phyloP scores from a whole-genome alignment of 2,113 vertebrate genomes.

The Neolamprologus modestus region DNA sequence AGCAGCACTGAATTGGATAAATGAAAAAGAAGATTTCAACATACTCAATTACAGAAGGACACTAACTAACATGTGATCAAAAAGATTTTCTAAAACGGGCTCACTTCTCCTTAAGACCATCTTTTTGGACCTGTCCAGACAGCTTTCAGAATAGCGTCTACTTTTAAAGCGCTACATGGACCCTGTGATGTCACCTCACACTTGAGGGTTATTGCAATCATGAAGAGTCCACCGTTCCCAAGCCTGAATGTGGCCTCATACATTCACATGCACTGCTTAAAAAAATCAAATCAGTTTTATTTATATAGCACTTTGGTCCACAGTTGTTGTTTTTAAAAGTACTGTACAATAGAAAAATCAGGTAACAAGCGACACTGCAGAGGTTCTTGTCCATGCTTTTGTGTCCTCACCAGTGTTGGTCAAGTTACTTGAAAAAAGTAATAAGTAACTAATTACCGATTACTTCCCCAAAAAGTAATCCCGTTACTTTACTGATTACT shows the following conservation, averaged over 20 bases:
- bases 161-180: background rate
- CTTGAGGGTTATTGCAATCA: background rate
- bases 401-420: too few species aligned
- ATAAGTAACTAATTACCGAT: too few species aligned
- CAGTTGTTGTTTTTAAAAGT: background rate
- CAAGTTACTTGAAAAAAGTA: too few species aligned
- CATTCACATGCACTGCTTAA: background rate
- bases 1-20: background rate
- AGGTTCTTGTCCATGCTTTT: too few species aligned
- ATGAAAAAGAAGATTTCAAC: background rate
- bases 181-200: background rate
- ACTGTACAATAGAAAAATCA: background rate
- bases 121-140: background rate
- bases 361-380: background rate
- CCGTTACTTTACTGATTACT: too few species aligned
- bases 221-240: fast-evolving
- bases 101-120: background rate
- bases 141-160: fast-evolving
- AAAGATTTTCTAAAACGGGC: background rate
- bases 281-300: background rate
- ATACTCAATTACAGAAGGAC: background rate
- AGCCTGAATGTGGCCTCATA: background rate
- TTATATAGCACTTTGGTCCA: fast-evolving
- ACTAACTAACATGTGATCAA: background rate
- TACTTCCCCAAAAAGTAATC: too few species aligned